phyloP scores from a whole-genome alignment of 2,113 vertebrate genomes.

The Pyxicephalus adspersus region DNA sequence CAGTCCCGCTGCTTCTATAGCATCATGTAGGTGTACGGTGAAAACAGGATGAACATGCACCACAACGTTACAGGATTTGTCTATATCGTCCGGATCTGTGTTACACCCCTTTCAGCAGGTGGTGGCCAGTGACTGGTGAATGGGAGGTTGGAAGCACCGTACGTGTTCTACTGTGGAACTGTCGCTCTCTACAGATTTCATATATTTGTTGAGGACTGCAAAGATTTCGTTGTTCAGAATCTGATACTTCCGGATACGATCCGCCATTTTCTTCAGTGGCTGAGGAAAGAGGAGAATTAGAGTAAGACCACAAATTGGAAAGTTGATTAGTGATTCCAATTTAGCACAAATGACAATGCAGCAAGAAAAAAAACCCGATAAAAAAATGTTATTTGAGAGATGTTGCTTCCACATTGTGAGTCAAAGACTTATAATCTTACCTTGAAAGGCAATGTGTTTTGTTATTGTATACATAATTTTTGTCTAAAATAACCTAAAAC shows the following conservation, averaged over 20 bases:
- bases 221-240: slow-evolving; percentile 99
- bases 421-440: no score
- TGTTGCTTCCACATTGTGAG: no score
- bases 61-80: slow-evolving; percentile 32
- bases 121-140: slow-evolving; percentile 98
- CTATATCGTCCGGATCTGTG: slow-evolving; percentile 3
- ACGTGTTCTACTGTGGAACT: slow-evolving; percentile 98
- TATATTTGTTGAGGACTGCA: slow-evolving; percentile 99
- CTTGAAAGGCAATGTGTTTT: no score
- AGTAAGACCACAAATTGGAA: not conserved
- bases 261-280: slow-evolving; percentile 99
- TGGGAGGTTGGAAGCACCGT: slow-evolving; percentile 98
- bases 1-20: slow-evolving; percentile 10
- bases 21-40: slow-evolving; percentile 19
- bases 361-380: no score
- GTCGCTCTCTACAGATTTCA: slow-evolving; percentile 98
- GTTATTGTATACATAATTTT: no score
- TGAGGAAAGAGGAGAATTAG: no score
- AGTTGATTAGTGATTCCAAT: not conserved
- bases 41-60: slow-evolving; percentile 49
- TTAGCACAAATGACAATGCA: no score
- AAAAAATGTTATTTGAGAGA: no score
- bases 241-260: slow-evolving; percentile 98
- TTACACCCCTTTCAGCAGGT: slow-evolving; percentile 82
- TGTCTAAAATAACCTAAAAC: no score